Conservation (phyloP, 2,797 vertebrate genomes). For the Phalloptychus januarius region DNA sequence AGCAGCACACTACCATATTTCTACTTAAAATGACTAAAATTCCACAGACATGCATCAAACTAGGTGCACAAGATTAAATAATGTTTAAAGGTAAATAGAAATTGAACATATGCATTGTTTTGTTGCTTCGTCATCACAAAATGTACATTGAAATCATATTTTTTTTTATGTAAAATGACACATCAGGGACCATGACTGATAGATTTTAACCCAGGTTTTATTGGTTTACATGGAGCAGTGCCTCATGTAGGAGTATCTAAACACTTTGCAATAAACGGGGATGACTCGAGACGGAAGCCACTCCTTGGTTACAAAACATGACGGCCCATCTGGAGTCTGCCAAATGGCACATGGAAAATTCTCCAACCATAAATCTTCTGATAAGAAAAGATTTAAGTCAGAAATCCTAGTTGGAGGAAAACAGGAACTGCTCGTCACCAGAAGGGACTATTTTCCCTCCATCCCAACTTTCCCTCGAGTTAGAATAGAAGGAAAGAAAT, state of each 20-base stretch:
- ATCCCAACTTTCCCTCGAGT: neutral
- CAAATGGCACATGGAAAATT: neutral
- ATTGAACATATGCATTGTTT: neutral
- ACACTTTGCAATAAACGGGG: neutral
- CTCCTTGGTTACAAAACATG: neutral
- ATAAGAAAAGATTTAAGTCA: neutral
- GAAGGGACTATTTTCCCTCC: no score
- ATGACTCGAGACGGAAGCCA: neutral
- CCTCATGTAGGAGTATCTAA: neutral
- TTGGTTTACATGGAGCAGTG: neutral
- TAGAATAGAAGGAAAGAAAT: neutral
- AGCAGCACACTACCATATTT: neutral
- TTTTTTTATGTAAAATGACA: neutral
- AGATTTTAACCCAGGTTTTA: neutral
- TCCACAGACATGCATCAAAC: neutral
- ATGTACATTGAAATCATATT: neutral
- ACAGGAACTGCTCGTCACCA: neutral
- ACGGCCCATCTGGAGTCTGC: neutral
- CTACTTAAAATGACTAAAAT: neutral
- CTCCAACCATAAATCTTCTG: neutral
- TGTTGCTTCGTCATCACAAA: neutral
- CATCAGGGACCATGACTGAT: neutral
- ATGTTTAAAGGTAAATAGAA: neutral
- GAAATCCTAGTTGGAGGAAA: no score
- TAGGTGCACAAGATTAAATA: neutral